A percentile compares a stretch with the other conserved stretches of the same genome.
phyloP scores from a whole-genome alignment of 2,888 invertebrate genomes.

The Pyrrhosoma nymphula region DNA sequence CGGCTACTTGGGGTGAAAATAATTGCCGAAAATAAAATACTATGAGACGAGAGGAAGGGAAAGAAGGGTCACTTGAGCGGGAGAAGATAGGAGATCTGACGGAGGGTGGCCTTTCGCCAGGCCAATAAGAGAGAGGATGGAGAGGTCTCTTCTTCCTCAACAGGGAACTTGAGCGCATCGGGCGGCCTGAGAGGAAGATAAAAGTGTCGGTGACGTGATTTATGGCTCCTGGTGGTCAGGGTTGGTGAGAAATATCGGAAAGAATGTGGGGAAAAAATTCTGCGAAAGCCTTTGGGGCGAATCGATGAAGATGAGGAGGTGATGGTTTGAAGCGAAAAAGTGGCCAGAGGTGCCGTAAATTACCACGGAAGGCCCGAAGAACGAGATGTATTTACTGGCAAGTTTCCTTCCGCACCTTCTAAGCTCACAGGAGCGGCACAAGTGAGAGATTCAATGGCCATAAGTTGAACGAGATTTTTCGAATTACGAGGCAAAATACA shows the following conservation, averaged over 20 bases:
- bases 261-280: not conserved
- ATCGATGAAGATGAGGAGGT: not conserved
- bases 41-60: not conserved
- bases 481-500: not conserved
- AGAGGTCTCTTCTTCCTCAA: not conserved
- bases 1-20: not conserved
- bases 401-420: not conserved
- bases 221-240: not conserved
- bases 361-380: not conserved
- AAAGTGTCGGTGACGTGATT: constrained; percentile 1
- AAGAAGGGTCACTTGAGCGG: not conserved
- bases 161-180: not conserved
- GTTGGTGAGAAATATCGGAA: not conserved
- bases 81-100: no score
- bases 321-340: not conserved
- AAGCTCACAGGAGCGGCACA: not conserved
- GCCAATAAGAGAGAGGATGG: not conserved
- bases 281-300: not conserved
- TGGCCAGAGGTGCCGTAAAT: not conserved
- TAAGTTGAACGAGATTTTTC: not conserved
- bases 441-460: not conserved
- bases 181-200: not conserved
- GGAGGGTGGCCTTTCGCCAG: not conserved
- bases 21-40: not conserved
- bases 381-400: not conserved